Conservation (phyloP, 2,113 vertebrate genomes). For the Corythornis vintsioides region DNA sequence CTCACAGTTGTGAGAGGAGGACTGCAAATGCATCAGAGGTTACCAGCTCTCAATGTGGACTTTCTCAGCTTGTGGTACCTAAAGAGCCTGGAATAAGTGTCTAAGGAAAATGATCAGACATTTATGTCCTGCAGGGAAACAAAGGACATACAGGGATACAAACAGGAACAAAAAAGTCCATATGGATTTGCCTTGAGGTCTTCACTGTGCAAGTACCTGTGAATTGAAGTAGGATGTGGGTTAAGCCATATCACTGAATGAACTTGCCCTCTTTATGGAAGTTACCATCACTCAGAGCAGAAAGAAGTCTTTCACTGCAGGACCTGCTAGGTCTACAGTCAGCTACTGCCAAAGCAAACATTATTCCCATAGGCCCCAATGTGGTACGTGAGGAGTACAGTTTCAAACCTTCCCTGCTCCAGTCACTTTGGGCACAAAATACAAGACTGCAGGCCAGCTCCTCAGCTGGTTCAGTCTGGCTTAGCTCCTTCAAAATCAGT, state of each 20-base stretch:
- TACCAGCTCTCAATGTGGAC: fast-evolving
- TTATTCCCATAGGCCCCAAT: not conserved
- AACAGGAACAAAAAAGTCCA: not conserved
- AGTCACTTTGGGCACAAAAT: not conserved
- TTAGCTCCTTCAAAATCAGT: not conserved
- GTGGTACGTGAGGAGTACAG: constrained; percentile 22
- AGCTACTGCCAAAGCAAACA: constrained; percentile 49
- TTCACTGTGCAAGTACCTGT: fast-evolving
- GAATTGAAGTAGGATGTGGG: constrained; percentile 15
- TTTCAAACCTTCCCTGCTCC: constrained; percentile 37
- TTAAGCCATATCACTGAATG: not conserved
- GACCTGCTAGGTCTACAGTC: constrained; percentile 1
- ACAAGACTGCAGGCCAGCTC: not conserved
- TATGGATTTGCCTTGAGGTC: not conserved
- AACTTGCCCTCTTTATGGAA: constrained; percentile 30
- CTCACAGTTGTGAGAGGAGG: not conserved
- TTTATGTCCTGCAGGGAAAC: not conserved
- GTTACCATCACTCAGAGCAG: constrained; percentile 8
- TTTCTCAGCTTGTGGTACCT: not conserved
- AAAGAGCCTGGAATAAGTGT: not conserved
- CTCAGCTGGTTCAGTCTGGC: not conserved
- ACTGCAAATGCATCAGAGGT: not conserved
- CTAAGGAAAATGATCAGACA: fast-evolving
- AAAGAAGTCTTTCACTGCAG: constrained; percentile 55
- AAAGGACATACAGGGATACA: not conserved